These are phyloP conservation scores for Ormyrus pomaceus DNA, from an alignment of 2,888 invertebrate species.

Conservation along the genomic window DNA sequence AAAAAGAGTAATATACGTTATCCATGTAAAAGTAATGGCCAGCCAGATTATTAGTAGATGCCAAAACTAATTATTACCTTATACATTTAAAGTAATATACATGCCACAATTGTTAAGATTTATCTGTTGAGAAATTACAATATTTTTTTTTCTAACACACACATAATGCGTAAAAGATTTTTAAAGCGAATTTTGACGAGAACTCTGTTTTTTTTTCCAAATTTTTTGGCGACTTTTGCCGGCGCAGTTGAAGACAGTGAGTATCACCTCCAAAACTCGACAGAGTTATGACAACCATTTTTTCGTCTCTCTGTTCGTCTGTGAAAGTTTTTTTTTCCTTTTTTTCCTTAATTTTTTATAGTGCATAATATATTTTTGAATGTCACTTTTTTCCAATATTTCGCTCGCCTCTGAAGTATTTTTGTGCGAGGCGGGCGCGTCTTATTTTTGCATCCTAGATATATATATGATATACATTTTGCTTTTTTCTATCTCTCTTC, in stretches of 20 bases:
- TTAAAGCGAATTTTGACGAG: constrained; percentile 74
- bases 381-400: constrained; percentile 4
- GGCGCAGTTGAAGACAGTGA: constrained; percentile 74
- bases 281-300: constrained; percentile 68
- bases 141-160: constrained; percentile 50
- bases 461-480: background rate
- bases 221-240: constrained; percentile 76
- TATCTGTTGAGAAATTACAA: constrained; percentile 5
- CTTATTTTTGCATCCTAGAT: constrained; percentile 46
- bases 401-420: background rate
- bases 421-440: constrained; percentile 23
- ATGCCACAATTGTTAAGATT: constrained; percentile 31
- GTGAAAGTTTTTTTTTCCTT: constrained; percentile 32
- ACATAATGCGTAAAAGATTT: constrained; percentile 69
- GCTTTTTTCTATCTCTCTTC: constrained; percentile 20
- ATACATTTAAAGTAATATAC: constrained; percentile 22
- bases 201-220: constrained; percentile 57
- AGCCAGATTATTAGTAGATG: constrained; percentile 51
- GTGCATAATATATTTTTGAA: constrained; percentile 36
- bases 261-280: constrained; percentile 70
- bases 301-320: constrained; percentile 58
- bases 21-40: constrained; percentile 50
- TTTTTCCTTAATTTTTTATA: constrained; percentile 13
- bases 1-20: constrained; percentile 4
- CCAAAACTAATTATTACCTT: constrained; percentile 33